These are phyloP conservation scores for Petrocephalus schoutedeni DNA, from an alignment of 2,797 vertebrate genomes.

Conservation along the genomic window DNA sequence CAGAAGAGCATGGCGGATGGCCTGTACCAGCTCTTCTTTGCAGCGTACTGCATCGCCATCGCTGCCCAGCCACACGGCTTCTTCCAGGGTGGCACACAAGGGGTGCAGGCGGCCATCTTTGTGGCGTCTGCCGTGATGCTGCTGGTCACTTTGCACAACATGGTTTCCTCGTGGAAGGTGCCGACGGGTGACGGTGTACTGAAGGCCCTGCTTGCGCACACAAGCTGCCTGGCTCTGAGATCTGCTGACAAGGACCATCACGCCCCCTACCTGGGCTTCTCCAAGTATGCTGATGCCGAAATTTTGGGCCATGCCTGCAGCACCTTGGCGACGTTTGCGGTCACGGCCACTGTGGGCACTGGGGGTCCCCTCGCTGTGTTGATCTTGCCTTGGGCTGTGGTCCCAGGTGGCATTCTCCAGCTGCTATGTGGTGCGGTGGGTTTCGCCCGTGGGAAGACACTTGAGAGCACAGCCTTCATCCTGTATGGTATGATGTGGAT, in stretches of 20 bases:
- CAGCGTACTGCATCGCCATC: conserved; percentile 68
- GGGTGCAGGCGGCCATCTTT: conserved; percentile 71
- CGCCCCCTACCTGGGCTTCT: conserved; percentile 71
- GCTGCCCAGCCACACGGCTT: conserved; percentile 66
- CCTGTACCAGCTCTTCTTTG: conserved; percentile 70
- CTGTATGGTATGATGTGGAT: conserved; percentile 77
- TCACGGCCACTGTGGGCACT: conserved; percentile 55
- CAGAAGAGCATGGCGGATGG: conserved; percentile 64
- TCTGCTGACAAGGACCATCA: conserved; percentile 57
- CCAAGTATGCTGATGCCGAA: conserved; percentile 77
- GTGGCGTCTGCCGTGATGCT: conserved; percentile 60
- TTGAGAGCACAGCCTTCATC: conserved; percentile 78
- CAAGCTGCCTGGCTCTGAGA: conserved; percentile 55
- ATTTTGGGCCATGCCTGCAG: conserved; percentile 70
- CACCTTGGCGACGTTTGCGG: conserved; percentile 71
- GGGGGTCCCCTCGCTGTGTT: conserved; percentile 55
- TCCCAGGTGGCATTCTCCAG: conserved; percentile 70
- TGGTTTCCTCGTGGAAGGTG: conserved; percentile 45
- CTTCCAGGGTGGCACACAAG: conserved; percentile 69
- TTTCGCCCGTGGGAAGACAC: conserved; percentile 79
- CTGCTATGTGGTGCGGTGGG: conserved; percentile 69
- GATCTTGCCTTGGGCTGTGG: conserved; percentile 74
- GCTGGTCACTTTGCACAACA: conserved; percentile 64
- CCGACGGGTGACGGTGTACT: conserved; percentile 57
- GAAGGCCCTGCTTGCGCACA: conserved; percentile 50